Conservation (phyloP, 2,888 invertebrate genomes). For the Stenolophus ochropezus region DNA sequence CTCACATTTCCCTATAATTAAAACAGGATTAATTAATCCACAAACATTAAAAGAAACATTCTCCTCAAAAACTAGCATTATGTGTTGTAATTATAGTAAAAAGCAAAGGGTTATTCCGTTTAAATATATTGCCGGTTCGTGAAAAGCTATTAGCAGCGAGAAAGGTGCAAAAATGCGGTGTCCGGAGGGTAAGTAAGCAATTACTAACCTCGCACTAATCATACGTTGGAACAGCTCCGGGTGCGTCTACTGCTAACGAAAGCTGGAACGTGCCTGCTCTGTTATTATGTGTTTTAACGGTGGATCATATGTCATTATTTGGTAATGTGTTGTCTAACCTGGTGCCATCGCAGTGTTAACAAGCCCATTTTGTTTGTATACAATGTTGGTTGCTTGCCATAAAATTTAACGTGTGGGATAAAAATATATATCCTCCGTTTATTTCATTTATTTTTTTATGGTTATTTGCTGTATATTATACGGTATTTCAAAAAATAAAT, state of each 20-base stretch:
- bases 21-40: slow-evolving; percentile 22
- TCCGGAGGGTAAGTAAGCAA: slow-evolving; percentile 53
- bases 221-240: slow-evolving; percentile 30
- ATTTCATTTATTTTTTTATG: no score
- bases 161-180: slow-evolving; percentile 55
- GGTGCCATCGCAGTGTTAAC: background rate
- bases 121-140: slow-evolving; percentile 41
- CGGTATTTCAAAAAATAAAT: no score
- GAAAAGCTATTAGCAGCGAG: slow-evolving; percentile 48
- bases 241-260: slow-evolving; percentile 40
- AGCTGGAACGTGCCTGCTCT: slow-evolving; percentile 44
- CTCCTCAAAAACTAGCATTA: slow-evolving; percentile 16
- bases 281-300: slow-evolving; percentile 50
- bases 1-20: slow-evolving; percentile 7
- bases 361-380: background rate
- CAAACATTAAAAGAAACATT: background rate
- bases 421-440: background rate
- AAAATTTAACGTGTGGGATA: background rate
- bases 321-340: slow-evolving; percentile 10
- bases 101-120: slow-evolving; percentile 39
- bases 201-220: slow-evolving; percentile 57
- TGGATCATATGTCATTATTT: slow-evolving; percentile 47
- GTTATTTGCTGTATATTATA: no score
- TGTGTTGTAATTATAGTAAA: slow-evolving; percentile 37
- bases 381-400: background rate